Conservation (phyloP, 2,113 vertebrate species). For the Cariama cristata region DNA sequence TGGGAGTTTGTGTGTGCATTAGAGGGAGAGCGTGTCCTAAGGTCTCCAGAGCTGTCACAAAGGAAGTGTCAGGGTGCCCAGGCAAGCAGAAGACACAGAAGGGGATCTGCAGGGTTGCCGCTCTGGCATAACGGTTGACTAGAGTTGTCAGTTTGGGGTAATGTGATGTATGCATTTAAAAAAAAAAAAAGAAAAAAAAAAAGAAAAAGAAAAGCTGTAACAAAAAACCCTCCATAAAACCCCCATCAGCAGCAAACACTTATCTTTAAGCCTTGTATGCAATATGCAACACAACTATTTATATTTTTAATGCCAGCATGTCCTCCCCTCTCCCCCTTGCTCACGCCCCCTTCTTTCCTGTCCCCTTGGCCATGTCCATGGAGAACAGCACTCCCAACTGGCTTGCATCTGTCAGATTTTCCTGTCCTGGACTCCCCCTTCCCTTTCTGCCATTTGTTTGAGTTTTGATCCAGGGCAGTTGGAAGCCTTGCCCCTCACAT, state of each 20-base stretch:
- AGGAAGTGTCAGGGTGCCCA: constrained; percentile 50
- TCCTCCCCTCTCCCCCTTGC: not conserved
- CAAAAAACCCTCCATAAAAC: not conserved
- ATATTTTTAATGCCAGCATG: not conserved
- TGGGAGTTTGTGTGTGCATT: not conserved
- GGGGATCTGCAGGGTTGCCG: constrained; percentile 5
- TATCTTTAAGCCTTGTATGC: not conserved
- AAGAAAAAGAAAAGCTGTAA: not conserved
- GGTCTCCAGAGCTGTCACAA: constrained; percentile 38
- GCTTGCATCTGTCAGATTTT: constrained; percentile 43
- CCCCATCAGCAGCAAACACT: not conserved
- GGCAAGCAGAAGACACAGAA: constrained; percentile 57
- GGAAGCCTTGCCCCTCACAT: constrained; percentile 12
- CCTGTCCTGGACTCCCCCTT: constrained; percentile 25
- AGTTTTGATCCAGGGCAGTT: constrained; percentile 20
- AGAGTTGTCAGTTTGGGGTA: constrained; percentile 47
- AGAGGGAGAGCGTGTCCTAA: not conserved
- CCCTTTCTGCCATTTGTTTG: constrained; percentile 33
- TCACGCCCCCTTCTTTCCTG: not conserved
- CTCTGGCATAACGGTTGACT: constrained; percentile 13
- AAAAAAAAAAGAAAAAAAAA: not conserved
- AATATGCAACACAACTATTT: not conserved
- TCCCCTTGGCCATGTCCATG: not conserved
- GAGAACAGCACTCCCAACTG: constrained; percentile 37
- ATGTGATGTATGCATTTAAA: constrained; percentile 24